Base-by-base conservation (phyloP, 2,888 invertebrate species). In the Leucophenga montana region DNA sequence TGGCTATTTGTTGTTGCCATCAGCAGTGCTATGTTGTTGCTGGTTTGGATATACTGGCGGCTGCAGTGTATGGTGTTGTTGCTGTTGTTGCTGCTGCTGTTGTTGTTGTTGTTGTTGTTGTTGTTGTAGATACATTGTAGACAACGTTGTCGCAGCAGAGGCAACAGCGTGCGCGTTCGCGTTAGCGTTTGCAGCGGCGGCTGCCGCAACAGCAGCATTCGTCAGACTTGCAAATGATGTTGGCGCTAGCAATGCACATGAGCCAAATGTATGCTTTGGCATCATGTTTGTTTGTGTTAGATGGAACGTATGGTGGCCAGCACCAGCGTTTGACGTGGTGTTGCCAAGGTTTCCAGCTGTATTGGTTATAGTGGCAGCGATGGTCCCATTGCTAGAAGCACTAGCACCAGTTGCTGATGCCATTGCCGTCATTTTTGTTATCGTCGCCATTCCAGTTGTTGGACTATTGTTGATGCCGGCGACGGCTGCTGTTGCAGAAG, bases 211-310 rank as follows among this genome's bases (percentile, higher is more conserved):
- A 46, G 72, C n/a, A 64, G 72, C 76, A 78, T 16, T 80, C 78
- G 50, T 59, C 9, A 81, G 73, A 22, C 66, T 75, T 66, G 75
- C 84, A 71, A 79, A 84, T 57, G 76, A 85, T n/a, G 87, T 84
- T 39, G 85, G 86, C 61, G 88, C 83, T 59, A 85, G 71, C 22
- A 88, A 73, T 0, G 87, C 87, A 69, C 88, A 88, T 16, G 88
- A 86, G 46, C 88, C 88, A 67, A 88, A 88, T 3, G 88, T 88
- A 72, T 88, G 88, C 71, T 85, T 86, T 50, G 85, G 84, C 78
- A 82, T 85, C 65, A 77, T 74, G 70, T 80, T 76, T 3, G 78
- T 68, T 66, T 77, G 75, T 4, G 75, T 73, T 67, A 77, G 20
- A 39, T 39, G 39, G 44, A 78, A 78, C 67, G 79, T 72, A 44